Conservation (phyloP, 2,888 invertebrate species). For the Leptothorax acervorum region DNA sequence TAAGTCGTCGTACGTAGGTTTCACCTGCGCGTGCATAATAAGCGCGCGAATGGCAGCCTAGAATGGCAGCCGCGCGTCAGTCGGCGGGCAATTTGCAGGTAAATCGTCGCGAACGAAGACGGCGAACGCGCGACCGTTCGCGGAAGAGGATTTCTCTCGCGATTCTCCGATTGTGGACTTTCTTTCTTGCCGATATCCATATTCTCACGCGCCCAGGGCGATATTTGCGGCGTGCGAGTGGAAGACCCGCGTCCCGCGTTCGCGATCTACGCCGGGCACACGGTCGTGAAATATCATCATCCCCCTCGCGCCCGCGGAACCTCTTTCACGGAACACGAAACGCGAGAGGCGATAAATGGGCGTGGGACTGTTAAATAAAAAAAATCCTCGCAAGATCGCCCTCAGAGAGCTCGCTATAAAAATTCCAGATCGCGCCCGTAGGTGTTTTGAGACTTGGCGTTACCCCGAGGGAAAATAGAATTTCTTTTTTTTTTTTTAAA, state of each 20-base stretch:
- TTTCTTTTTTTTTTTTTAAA: neutral
- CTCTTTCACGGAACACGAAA: neutral
- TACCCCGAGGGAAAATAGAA: neutral
- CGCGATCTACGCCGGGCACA: neutral
- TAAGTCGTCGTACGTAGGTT: slow-evolving; percentile 13
- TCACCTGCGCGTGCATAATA: slow-evolving; percentile 23
- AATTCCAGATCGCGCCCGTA: neutral
- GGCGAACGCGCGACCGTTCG: neutral
- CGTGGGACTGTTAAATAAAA: neutral
- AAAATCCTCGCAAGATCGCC: neutral
- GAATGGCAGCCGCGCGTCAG: neutral
- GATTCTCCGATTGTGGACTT: slow-evolving; percentile 19
- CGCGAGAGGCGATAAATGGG: neutral
- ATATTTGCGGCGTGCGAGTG: neutral
- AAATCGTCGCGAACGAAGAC: slow-evolving; percentile 17
- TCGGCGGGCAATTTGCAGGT: slow-evolving; percentile 28
- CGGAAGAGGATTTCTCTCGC: slow-evolving; percentile 11
- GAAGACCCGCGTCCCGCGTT: too few species aligned
- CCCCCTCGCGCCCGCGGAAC: neutral
- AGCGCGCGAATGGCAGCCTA: neutral
- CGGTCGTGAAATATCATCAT: neutral
- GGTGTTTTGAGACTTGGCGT: neutral
- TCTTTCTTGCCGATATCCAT: neutral
- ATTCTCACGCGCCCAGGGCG: neutral
- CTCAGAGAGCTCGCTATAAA: neutral